These are phyloP conservation scores for Tetramorium parvispinum DNA, from an alignment of 1,140 invertebrate genomes.

Conservation along the genomic window DNA sequence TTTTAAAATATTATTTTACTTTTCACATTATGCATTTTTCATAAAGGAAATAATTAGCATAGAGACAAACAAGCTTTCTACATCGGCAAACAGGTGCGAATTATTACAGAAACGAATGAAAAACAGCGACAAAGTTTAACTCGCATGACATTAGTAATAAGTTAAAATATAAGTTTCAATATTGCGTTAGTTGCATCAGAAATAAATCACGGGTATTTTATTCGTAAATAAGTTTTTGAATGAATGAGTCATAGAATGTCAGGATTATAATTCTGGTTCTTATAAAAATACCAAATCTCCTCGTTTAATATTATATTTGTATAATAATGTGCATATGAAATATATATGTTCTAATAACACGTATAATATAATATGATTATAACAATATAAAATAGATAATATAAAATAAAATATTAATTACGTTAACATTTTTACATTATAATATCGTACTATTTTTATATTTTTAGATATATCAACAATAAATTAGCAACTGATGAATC, in stretches of 20 bases:
- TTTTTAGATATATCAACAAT: background rate
- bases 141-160: background rate
- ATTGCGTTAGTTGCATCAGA: conserved; percentile 57
- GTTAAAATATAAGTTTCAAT: conserved; percentile 58
- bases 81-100: background rate
- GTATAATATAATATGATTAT: too few relatives aligned
- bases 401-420: background rate
- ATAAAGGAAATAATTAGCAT: background rate
- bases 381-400: background rate
- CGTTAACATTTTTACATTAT: background rate
- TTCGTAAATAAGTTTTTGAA: conserved; percentile 62
- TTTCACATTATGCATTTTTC: background rate
- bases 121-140: background rate
- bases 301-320: conserved; percentile 12
- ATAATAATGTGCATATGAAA: background rate
- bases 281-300: background rate
- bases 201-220: conserved; percentile 49
- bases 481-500: background rate
- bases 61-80: background rate
- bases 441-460: background rate
- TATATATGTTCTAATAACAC: background rate
- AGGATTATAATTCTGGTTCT: conserved; percentile 45
- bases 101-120: conserved; percentile 58
- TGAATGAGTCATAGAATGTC: conserved; percentile 59
- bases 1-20: conserved; percentile 1